These are phyloP conservation scores for Acleris emargana DNA, from an alignment of 2,888 invertebrate genomes.

Conservation along the genomic window DNA sequence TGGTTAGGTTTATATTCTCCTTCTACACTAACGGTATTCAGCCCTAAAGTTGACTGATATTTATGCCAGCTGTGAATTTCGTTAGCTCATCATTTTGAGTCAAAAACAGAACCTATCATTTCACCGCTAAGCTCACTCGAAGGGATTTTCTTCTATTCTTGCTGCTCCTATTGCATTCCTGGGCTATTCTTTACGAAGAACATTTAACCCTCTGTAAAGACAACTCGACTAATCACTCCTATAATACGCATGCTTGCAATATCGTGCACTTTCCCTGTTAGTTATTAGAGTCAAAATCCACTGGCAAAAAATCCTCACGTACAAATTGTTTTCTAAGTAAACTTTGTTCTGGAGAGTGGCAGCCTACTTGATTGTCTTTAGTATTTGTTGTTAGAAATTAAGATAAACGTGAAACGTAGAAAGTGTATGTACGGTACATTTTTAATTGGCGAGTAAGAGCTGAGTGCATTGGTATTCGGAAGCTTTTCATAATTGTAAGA, in stretches of 20 bases:
- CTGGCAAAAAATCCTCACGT: constrained; percentile 7
- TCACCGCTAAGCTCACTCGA: too few species aligned
- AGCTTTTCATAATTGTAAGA: constrained; percentile 19
- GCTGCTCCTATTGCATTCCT: too few species aligned
- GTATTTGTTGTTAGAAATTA: constrained; percentile 67
- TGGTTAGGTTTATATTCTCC: too few species aligned
- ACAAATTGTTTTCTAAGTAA: constrained; percentile 46
- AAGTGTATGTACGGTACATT: constrained; percentile 58
- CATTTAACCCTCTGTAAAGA: constrained; percentile 2
- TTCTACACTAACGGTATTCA: too few species aligned
- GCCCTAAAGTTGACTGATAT: too few species aligned
- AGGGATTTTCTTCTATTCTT: too few species aligned
- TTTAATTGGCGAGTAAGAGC: constrained; percentile 53
- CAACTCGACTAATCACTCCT: constrained; percentile 3
- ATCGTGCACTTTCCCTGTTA: not conserved
- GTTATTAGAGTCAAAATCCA: constrained; percentile 4
- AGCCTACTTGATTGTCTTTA: constrained; percentile 52
- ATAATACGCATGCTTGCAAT: not conserved
- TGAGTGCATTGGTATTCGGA: constrained; percentile 7
- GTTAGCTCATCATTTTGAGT: too few species aligned
- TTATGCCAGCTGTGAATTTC: too few species aligned
- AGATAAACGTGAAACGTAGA: constrained; percentile 63
- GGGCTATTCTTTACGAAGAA: not conserved
- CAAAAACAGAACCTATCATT: too few species aligned
- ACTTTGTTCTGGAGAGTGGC: constrained; percentile 57